A percentile compares a stretch with the other conserved stretches of the same genome.
Evolutionary conservation across 2,888 invertebrate species (phyloP).

Genomic region (Ecdyonurus torrentis): DNA sequence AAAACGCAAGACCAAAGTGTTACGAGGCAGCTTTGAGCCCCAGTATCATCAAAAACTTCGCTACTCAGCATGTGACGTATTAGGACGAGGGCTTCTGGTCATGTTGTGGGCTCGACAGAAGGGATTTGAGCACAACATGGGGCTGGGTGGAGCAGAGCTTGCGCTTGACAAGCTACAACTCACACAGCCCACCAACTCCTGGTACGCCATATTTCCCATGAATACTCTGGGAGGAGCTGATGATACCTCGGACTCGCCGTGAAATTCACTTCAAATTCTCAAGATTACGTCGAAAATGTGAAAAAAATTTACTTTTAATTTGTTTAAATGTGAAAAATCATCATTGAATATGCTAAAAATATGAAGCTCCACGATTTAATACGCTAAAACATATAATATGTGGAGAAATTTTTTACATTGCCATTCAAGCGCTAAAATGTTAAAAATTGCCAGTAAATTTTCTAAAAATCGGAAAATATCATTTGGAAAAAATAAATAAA

Average conservation of each 20-base stretch:
- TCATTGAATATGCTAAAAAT: too few relatives aligned
- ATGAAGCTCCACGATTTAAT: too few relatives aligned
- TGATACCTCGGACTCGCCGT: neutral
- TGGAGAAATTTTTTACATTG: too few relatives aligned
- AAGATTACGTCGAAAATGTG: too few relatives aligned
- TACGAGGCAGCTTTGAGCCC: slow-evolving; percentile 66
- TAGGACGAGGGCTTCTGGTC: slow-evolving; percentile 58
- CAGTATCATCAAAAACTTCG: slow-evolving; percentile 77
- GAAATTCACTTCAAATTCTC: too few relatives aligned
- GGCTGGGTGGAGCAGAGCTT: slow-evolving; percentile 72
- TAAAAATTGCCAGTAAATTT: too few relatives aligned
- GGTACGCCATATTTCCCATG: slow-evolving; percentile 85
- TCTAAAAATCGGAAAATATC: too few relatives aligned
- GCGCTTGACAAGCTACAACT: slow-evolving; percentile 65
- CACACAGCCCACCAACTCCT: slow-evolving; percentile 65
- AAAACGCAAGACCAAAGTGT: slow-evolving; percentile 78
- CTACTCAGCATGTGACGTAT: slow-evolving; percentile 40
- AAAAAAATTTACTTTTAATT: too few relatives aligned
- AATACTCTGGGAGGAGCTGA: slow-evolving; percentile 37
- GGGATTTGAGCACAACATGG: slow-evolving; percentile 22
- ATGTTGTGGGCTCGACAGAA: slow-evolving; percentile 88
- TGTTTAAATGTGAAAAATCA: too few relatives aligned
- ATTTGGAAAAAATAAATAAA: too few relatives aligned
- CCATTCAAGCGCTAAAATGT: too few relatives aligned
- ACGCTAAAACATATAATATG: too few relatives aligned